Evolutionary conservation across 2,888 invertebrate genomes (phyloP).

Genomic region (Tinea semifulvella): DNA sequence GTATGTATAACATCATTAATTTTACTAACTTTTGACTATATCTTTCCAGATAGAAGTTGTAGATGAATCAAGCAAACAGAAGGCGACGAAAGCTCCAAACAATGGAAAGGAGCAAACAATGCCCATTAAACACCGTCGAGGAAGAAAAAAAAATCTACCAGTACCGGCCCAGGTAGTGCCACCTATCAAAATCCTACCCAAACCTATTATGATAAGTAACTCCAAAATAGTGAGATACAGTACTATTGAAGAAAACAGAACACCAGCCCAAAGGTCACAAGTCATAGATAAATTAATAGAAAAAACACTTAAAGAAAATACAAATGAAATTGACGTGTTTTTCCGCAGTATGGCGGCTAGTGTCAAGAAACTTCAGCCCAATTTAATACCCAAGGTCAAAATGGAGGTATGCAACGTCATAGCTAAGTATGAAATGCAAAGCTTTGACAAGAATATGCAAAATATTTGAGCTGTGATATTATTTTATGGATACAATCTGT

Average conservation of each 20-base stretch:
- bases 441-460: slow-evolving; percentile 42
- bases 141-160: slow-evolving; percentile 41
- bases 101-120: too few relatives aligned
- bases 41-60: slow-evolving; percentile 51
- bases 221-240: slow-evolving; percentile 45
- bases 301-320: slow-evolving; percentile 52
- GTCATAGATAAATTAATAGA: slow-evolving; percentile 53
- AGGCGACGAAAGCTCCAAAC: slow-evolving; percentile 21
- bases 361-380: slow-evolving; percentile 57
- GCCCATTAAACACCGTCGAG: slow-evolving; percentile 41
- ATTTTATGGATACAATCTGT: too few relatives aligned
- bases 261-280: slow-evolving; percentile 38
- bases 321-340: slow-evolving; percentile 59
- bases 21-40: too few relatives aligned
- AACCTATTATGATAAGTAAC: slow-evolving; percentile 44
- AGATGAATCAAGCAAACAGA: slow-evolving; percentile 36
- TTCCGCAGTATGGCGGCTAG: slow-evolving; percentile 60
- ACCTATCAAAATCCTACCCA: slow-evolving; percentile 56
- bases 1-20: too few relatives aligned
- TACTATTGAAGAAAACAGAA: slow-evolving; percentile 29
- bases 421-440: slow-evolving; percentile 61
- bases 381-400: slow-evolving; percentile 57
- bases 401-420: slow-evolving; percentile 63
- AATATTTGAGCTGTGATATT: slow-evolving; percentile 19
- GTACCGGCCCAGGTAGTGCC: slow-evolving; percentile 35